Base-by-base conservation (phyloP, 2,888 invertebrate genomes). In the Trisateles emortualis region DNA sequence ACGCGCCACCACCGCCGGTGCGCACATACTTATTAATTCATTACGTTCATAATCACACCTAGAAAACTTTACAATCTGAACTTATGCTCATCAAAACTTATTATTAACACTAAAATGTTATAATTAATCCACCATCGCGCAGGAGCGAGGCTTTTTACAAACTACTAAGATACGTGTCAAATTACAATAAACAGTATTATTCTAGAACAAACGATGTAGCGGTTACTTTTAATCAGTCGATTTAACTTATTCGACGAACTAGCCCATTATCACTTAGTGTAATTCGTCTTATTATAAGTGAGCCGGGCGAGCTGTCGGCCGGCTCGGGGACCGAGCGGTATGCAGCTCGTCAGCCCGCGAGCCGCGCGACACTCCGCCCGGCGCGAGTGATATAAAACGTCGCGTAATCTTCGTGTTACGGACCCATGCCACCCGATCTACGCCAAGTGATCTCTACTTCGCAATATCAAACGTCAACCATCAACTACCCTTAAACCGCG, bases 21-120 rank as follows among this genome's bases (percentile, higher is more conserved):
- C 46, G 29, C 52, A 54, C 56, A 58, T 45, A 50, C 48, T 74
- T 81, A 80, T 35, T 45, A 44, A 40, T 40, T 53, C 32, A 78
- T 78, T 78, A 82, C 61, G 65, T 76, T 78, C 60, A 77, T 48
- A 80, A 78, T 74, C 79, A 81, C 74, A 80, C 72, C 79, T 81
- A 71, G 33, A 78, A 81, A 60, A 53, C 68, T 76, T 74, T 78
- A 77, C 64, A 72, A 63, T 67, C 60, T 68, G 71, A 73, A 76
- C 72, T 65, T 66, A 60, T 65, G 74, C 64, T 68, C 69, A 68
- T 75, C 73, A 75, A 74, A 78, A 76, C 78, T 81, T 81, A 81
- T 69, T 63, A 71, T 73, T 72, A 76, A 56, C 67, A 74, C 58
- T 68, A 68, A 64, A 65, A 72, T 72, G 69, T 73, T 74, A 74